Percentiles rank a stretch among this genome's conserved stretches.
These are phyloP conservation scores for Pantherophis alleghaniensis DNA, from an alignment of 2,797 vertebrate species.

Conservation along the genomic window DNA sequence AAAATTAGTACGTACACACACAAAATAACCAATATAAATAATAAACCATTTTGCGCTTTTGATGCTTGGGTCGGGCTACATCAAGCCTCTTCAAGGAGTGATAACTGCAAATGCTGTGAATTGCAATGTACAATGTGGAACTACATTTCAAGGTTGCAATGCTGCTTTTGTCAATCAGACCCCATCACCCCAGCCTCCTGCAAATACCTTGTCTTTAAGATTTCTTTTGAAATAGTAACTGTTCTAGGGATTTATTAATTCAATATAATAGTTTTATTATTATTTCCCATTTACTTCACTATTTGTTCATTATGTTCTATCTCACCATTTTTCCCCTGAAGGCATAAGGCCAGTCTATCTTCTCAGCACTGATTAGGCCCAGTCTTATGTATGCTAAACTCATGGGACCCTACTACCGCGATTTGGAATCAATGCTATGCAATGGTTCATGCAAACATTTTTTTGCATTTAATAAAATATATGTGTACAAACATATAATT, in stretches of 20 bases:
- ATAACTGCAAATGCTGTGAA: background rate
- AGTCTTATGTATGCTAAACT: background rate
- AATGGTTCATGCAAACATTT: background rate
- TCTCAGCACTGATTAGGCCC: background rate
- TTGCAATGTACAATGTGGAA: background rate
- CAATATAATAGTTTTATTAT: background rate
- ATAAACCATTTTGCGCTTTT: background rate
- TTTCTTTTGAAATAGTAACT: background rate
- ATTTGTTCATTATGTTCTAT: background rate
- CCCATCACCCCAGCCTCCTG: background rate
- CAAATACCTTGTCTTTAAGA: background rate
- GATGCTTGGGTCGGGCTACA: background rate
- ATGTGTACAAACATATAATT: background rate
- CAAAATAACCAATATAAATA: background rate
- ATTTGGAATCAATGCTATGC: background rate
- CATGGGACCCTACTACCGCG: background rate
- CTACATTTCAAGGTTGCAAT: background rate
- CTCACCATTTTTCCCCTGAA: background rate
- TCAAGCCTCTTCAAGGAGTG: background rate
- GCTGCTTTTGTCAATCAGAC: background rate
- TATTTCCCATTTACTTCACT: background rate
- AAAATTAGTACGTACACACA: background rate
- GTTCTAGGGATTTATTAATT: background rate
- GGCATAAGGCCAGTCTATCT: background rate
- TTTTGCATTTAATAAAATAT: background rate